These are phyloP conservation scores for Agonum fuliginosum DNA, from an alignment of 2,888 invertebrate genomes.

Conservation along the genomic window DNA sequence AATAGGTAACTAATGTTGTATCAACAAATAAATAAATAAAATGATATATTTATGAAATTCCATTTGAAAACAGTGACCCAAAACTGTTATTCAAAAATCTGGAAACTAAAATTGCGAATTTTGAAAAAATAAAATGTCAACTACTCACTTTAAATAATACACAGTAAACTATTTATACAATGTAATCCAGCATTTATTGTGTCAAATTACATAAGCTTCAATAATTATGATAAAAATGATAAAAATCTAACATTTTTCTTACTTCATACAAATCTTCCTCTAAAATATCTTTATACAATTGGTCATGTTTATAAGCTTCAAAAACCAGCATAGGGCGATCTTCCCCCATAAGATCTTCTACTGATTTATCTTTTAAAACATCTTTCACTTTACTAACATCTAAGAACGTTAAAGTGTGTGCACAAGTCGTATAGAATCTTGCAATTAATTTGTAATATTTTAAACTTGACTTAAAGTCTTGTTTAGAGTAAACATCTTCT, in stretches of 20 bases:
- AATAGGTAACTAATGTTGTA: too few species aligned
- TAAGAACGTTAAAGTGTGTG: constrained; percentile 28
- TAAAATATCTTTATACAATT: background rate
- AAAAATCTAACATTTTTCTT: constrained; percentile 3
- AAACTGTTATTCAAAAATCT: too few species aligned
- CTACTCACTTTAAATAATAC: too few species aligned
- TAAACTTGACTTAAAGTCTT: constrained; percentile 53
- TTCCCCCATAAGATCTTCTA: background rate
- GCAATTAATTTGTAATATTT: constrained; percentile 66
- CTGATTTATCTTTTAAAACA: background rate
- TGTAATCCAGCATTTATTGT: too few species aligned
- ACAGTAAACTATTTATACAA: too few species aligned
- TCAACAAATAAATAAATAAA: too few species aligned
- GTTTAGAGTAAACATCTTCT: background rate
- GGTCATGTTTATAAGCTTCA: constrained; percentile 15
- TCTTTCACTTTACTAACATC: constrained; percentile 20
- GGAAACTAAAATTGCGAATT: too few species aligned
- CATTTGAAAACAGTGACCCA: too few species aligned
- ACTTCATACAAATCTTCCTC: constrained; percentile 38
- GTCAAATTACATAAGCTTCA: too few species aligned
- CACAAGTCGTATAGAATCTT: background rate
- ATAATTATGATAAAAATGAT: too few species aligned
- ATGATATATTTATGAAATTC: too few species aligned
- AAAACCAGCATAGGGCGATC: background rate
- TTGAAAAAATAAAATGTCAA: too few species aligned